A percentile compares a stretch with the other conserved stretches of the same genome.
Evolutionary conservation across 2,888 invertebrate species (phyloP).

Genomic region (Cyclophora punctaria): DNA sequence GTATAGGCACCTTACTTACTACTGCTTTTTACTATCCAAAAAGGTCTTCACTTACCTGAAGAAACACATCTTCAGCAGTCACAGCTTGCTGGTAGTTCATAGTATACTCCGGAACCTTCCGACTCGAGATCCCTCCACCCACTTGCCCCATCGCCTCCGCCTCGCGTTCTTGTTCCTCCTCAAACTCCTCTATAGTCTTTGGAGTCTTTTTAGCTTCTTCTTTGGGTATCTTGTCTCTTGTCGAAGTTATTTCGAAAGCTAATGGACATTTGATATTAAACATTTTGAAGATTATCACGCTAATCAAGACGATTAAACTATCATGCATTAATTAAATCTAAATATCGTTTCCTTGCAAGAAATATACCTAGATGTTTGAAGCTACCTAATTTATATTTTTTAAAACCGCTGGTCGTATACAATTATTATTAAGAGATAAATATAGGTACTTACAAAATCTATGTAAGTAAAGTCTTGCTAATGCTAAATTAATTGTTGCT

Average conservation of each 20-base stretch:
- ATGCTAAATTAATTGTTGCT: not conserved
- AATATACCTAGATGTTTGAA: no score
- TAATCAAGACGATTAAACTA: no score
- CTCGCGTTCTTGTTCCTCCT: conserved; percentile 68
- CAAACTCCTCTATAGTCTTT: conserved; percentile 61
- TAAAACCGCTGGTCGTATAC: no score
- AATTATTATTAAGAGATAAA: no score
- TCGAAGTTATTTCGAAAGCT: conserved; percentile 57
- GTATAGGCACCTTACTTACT: no score
- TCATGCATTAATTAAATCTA: no score
- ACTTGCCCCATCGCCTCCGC: conserved; percentile 55
- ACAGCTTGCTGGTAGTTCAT: conserved; percentile 91
- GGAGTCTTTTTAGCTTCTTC: conserved; percentile 31
- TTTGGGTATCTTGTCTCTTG: conserved; percentile 31
- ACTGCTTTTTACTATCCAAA: no score
- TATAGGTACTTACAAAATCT: no score
- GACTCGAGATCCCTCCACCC: conserved; percentile 73
- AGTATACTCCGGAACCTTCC: conserved; percentile 82
- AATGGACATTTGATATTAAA: not conserved
- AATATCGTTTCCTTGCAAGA: no score
- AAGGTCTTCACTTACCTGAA: conserved; percentile 76
- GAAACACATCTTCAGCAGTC: conserved; percentile 87
- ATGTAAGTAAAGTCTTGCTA: not conserved
- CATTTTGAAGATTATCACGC: no score
- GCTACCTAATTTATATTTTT: no score